These are phyloP conservation scores for Aethina tumida DNA, from an alignment of 1,140 invertebrate genomes.

Conservation along the genomic window DNA sequence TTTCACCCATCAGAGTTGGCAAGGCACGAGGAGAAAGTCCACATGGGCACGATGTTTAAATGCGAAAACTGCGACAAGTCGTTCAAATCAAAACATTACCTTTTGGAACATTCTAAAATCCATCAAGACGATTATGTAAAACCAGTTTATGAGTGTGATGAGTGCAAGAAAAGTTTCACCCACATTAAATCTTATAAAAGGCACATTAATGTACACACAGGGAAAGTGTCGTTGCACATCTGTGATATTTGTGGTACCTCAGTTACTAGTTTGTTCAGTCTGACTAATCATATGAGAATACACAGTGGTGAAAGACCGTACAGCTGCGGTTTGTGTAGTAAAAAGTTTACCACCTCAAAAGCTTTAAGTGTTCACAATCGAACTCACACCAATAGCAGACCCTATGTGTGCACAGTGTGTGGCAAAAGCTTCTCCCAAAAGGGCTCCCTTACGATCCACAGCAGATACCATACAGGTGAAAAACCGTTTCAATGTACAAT, in stretches of 20 bases:
- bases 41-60: conserved; percentile 15
- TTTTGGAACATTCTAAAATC: conserved; percentile 15
- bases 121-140: conserved; percentile 16
- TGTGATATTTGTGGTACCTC: conserved; percentile 62
- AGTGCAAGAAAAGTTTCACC: conserved; percentile 14
- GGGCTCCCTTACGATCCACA: conserved; percentile 24
- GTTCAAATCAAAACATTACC: conserved; percentile 15
- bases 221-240: no score
- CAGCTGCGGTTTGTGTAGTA: conserved; percentile 46
- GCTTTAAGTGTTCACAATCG: conserved; percentile 23
- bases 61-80: conserved; percentile 19
- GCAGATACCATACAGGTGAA: conserved; percentile 35
- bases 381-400: conserved; percentile 22
- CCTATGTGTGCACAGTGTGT: conserved; percentile 33
- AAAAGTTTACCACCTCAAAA: conserved; percentile 21
- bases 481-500: conserved; percentile 35
- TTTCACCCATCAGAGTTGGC: neutral
- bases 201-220: conserved; percentile 12
- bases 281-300: conserved; percentile 45
- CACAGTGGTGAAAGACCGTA: conserved; percentile 63
- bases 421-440: conserved; percentile 24
- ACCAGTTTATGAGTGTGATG: conserved; percentile 10
- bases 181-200: conserved; percentile 13
- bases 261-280: conserved; percentile 51
- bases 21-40: conserved; percentile 8